Percentiles rank a stretch among this genome's conserved stretches.
Conservation (phyloP, 2,113 vertebrate species). For the Lanius ludovicianus region DNA sequence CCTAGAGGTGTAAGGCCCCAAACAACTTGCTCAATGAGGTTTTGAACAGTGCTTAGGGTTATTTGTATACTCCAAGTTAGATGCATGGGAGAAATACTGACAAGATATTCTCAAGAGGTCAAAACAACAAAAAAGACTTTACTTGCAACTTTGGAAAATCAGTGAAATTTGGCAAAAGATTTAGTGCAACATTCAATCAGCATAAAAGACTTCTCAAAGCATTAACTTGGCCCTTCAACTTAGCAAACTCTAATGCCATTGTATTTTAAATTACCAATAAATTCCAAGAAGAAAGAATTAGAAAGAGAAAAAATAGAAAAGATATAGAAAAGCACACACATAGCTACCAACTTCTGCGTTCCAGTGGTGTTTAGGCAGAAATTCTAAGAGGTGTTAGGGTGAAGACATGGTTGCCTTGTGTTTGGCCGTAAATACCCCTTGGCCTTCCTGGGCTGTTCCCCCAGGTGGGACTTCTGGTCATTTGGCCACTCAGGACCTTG, state of each 20-base stretch:
- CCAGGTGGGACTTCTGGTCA: background rate
- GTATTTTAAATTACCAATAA: background rate
- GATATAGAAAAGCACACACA: background rate
- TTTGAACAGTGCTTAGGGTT: background rate
- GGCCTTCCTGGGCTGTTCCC: background rate
- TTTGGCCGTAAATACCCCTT: background rate
- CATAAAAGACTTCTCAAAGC: background rate
- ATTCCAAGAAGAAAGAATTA: background rate
- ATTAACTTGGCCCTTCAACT: background rate
- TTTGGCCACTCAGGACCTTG: background rate
- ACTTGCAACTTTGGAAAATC: background rate
- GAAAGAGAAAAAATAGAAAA: background rate
- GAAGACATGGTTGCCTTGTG: background rate
- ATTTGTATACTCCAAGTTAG: background rate
- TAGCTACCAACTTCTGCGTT: background rate
- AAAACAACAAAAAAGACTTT: background rate
- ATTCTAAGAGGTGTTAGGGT: background rate
- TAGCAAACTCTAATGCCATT: background rate
- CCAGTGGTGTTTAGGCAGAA: background rate
- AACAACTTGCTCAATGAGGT: background rate
- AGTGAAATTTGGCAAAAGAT: background rate
- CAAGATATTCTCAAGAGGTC: background rate
- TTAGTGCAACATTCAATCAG: background rate
- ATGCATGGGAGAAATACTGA: background rate
- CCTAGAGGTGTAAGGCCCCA: background rate